Base-by-base conservation (phyloP, 2,888 invertebrate species). In the Brachyopa scutellaris region DNA sequence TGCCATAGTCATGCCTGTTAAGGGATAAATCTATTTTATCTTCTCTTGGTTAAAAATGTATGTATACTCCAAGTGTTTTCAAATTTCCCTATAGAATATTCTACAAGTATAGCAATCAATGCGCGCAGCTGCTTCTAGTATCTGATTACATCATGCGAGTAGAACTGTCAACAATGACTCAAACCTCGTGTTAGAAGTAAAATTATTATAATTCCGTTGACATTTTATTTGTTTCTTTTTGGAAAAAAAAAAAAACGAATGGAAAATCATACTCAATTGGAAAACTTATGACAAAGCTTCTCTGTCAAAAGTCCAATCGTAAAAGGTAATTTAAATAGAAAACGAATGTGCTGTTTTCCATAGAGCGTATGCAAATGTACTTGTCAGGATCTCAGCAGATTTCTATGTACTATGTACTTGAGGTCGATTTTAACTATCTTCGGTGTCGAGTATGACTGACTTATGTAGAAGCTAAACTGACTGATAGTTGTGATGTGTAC, bases 61-160 rank as follows among this genome's bases (percentile, higher is more conserved):
- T 31, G 36, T n/a, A n/a, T n/a, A n/a, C n/a, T n/a, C 13, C 6
- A 62, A 33, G 8, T 2, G 31, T 23, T 36, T 6, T 19, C 17
- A 21, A 5, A 62, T 9, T 47, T 5, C 15, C 23, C 29, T 19
- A 38, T 38, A 29, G 49, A 66, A 59, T 66, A 73, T 59, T 64
- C 31, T 15, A 53, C 40, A 42, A 47, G 38, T 29, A 66, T 73
- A n/a, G n/a, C n/a, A 61, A 38, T 29, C 38, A 45, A 9, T 15
- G 26, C 13, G 8, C 36, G 17, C 38, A 62, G 51, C 64, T 61
- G 73, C 49, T n/a, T n/a, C n/a, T n/a, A n/a, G n/a, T 55, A 62
- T 51, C 64, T 62, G 69, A 74, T 74, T 59, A 69, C 69, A n/a
- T n/a, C n/a, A n/a, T n/a, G n/a, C n/a, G n/a, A n/a, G n/a, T 57